phyloP scores from a whole-genome alignment of 2,113 vertebrate genomes.

The Oncorhynchus nerka region DNA sequence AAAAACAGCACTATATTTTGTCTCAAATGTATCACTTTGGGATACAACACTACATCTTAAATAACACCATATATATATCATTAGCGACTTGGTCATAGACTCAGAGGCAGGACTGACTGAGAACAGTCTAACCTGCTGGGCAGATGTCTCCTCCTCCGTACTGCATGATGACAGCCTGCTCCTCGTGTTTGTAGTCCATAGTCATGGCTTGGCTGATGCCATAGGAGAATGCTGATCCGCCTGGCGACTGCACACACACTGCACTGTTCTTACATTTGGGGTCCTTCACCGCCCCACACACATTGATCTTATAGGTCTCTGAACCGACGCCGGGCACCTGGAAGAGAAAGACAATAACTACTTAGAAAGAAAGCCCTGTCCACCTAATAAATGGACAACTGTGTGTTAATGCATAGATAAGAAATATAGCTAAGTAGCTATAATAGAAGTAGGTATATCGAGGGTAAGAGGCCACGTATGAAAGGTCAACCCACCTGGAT shows the following conservation, averaged over 20 bases:
- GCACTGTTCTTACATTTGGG: slow-evolving; percentile 79
- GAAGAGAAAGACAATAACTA: no score
- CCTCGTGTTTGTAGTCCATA: slow-evolving; percentile 83
- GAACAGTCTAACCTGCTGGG: slow-evolving; percentile 68
- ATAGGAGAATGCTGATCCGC: slow-evolving; percentile 63
- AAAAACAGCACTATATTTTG: background rate
- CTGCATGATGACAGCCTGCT: slow-evolving; percentile 81
- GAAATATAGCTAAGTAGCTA: no score
- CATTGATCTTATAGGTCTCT: slow-evolving; percentile 73
- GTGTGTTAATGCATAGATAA: no score
- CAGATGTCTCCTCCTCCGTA: slow-evolving; percentile 86
- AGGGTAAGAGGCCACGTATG: background rate
- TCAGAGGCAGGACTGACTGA: no score
- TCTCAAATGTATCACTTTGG: no score
- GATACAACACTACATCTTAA: no score
- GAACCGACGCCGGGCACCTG: slow-evolving; percentile 15
- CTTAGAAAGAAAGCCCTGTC: no score
- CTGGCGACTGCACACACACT: slow-evolving; percentile 76
- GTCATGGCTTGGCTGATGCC: slow-evolving; percentile 81
- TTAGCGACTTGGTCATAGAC: no score
- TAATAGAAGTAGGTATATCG: background rate
- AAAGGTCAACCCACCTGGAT: slow-evolving; percentile 70
- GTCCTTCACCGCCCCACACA: slow-evolving; percentile 75
- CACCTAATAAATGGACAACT: no score
- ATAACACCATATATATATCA: no score